These are phyloP conservation scores for Ispidina lecontei DNA, from an alignment of 2,797 vertebrate species.

Conservation along the genomic window DNA sequence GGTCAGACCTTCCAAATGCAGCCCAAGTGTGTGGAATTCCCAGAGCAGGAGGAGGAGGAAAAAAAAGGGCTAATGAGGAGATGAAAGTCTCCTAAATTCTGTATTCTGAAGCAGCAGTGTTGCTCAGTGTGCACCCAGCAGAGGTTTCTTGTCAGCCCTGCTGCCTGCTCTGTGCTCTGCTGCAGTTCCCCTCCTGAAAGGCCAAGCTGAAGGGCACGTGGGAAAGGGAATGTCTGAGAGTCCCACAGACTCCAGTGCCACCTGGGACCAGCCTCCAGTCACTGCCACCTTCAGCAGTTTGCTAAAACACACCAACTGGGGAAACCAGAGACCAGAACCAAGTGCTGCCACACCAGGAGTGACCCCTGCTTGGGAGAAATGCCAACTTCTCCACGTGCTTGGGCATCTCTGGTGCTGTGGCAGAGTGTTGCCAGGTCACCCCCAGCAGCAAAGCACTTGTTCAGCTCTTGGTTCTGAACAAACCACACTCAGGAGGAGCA, in stretches of 20 bases:
- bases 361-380: neutral
- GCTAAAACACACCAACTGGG: neutral
- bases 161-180: neutral
- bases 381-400: neutral
- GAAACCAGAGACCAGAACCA: neutral
- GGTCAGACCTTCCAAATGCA: neutral
- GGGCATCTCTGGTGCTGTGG: neutral
- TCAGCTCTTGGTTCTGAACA: constrained; percentile 5
- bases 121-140: neutral
- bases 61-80: neutral
- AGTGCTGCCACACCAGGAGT: neutral
- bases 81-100: neutral
- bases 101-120: neutral
- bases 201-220: neutral
- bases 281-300: neutral
- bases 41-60: neutral
- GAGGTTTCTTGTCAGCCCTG: neutral
- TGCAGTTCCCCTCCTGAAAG: neutral
- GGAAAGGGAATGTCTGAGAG: neutral
- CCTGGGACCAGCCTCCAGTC: neutral
- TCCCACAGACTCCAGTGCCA: neutral
- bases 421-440: neutral
- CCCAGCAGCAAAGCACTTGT: constrained; percentile 28
- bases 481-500: constrained; percentile 62
- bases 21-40: neutral